phyloP scores from a whole-genome alignment of 1,140 invertebrate species.

The Aphis craccivora region DNA sequence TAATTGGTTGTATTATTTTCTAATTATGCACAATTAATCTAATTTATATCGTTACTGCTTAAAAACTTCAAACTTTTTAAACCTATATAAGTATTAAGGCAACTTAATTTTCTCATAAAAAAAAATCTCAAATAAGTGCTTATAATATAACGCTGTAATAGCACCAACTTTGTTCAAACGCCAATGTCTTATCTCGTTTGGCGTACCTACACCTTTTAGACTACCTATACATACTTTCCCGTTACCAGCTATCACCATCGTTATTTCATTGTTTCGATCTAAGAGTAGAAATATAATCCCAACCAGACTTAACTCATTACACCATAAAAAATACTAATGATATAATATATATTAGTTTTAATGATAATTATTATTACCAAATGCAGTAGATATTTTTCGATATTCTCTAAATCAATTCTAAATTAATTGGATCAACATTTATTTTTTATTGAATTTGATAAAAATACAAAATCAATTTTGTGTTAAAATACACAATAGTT shows the following conservation, averaged over 20 bases:
- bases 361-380: neutral
- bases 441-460: neutral
- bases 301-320: neutral
- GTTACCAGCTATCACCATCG: neutral
- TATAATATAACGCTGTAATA: neutral
- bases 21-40: neutral
- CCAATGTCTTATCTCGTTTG: constrained; percentile 7
- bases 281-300: neutral
- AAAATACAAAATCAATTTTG: too few relatives aligned
- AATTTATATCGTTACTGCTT: neutral
- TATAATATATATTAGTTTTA: neutral
- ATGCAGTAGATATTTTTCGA: neutral
- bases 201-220: neutral
- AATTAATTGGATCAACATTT: neutral
- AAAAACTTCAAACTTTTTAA: neutral
- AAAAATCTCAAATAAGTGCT: neutral
- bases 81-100: neutral
- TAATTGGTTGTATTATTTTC: neutral
- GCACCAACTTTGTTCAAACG: neutral
- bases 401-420: neutral
- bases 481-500: too few relatives aligned
- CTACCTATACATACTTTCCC: neutral
- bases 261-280: neutral
- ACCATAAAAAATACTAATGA: neutral
- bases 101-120: neutral